Percentiles rank a stretch among this genome's conserved stretches.
Conservation (phyloP, 2,797 vertebrate genomes). For the Somateria mollissima region DNA sequence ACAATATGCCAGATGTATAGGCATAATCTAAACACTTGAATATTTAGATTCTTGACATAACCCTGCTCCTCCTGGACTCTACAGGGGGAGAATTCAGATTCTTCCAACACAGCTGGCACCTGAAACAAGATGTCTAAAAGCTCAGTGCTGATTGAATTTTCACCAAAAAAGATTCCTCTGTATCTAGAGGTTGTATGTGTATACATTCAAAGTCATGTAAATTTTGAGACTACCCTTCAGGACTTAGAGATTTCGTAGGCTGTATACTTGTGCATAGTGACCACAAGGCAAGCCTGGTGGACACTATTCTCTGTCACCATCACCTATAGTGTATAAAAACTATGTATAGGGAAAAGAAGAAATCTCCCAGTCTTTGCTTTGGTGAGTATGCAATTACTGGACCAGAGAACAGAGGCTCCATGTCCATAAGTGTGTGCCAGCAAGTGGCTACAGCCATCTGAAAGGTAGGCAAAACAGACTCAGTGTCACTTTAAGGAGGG, state of each 20-base stretch:
- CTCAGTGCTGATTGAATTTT: neutral
- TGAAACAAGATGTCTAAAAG: neutral
- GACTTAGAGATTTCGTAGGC: neutral
- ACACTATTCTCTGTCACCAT: neutral
- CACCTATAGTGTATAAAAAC: neutral
- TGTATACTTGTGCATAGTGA: neutral
- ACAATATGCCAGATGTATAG: neutral
- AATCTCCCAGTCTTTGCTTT: neutral
- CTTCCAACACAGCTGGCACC: neutral
- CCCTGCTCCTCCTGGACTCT: neutral
- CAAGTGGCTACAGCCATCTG: neutral
- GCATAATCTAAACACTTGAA: neutral
- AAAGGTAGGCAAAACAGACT: neutral
- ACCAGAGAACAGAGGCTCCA: neutral
- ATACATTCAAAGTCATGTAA: neutral
- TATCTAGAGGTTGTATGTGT: neutral
- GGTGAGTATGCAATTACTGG: neutral
- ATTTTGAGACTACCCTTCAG: neutral
- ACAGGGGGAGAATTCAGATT: neutral
- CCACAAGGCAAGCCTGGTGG: neutral
- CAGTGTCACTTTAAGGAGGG: neutral
- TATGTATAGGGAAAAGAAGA: neutral
- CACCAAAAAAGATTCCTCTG: neutral
- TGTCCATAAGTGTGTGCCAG: neutral
- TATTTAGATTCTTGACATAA: neutral